Conservation (phyloP, 2,888 invertebrate species). For the Adelphocoris suturalis region DNA sequence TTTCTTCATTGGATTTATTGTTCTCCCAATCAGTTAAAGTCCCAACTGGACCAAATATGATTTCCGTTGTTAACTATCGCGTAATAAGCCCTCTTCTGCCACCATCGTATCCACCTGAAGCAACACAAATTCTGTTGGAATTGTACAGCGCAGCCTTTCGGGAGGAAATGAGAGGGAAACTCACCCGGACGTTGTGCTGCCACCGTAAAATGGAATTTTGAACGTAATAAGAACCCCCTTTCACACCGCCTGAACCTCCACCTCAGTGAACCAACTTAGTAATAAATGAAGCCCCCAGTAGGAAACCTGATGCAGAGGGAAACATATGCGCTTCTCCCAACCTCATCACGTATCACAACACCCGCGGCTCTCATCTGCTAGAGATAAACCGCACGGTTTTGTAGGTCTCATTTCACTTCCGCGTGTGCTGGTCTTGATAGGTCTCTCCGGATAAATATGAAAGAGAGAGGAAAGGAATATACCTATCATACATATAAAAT, state of each 20-base stretch:
- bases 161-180: conserved; percentile 10
- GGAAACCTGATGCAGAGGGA: conserved; percentile 36
- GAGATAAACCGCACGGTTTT: conserved; percentile 14
- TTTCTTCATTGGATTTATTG: too few relatives aligned
- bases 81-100: too few relatives aligned
- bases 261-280: conserved; percentile 23
- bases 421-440: not conserved
- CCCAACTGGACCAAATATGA: too few relatives aligned
- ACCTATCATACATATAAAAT: too few relatives aligned
- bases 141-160: not conserved
- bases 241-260: not conserved
- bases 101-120: too few relatives aligned
- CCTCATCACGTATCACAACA: conserved; percentile 31
- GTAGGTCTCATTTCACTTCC: conserved; percentile 27
- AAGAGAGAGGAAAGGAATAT: too few relatives aligned
- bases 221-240: not conserved
- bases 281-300: conserved; percentile 13
- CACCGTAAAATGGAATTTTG: conserved; percentile 38
- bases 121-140: too few relatives aligned
- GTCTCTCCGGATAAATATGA: not conserved
- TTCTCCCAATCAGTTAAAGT: too few relatives aligned
- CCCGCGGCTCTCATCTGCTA: not conserved
- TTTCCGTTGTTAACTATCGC: too few relatives aligned
- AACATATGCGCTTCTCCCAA: not conserved
- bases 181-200: not conserved